These are phyloP conservation scores for Amiota communis DNA, from an alignment of 2,888 invertebrate genomes.

Conservation along the genomic window DNA sequence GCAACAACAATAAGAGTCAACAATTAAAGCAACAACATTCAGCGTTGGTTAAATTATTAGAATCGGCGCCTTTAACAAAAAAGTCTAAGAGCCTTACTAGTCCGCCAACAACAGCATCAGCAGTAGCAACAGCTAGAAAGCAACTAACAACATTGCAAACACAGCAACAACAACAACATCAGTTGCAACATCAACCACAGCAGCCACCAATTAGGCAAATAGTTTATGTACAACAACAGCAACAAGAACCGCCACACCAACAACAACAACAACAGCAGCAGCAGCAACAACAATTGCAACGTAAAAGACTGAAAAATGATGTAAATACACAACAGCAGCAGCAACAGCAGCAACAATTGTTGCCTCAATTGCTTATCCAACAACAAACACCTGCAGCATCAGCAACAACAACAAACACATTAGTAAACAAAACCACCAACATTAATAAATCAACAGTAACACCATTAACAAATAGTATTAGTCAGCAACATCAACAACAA, in stretches of 20 bases:
- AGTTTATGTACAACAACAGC: conserved; percentile 44
- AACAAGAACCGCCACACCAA: conserved; percentile 34
- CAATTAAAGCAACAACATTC: conserved; percentile 78
- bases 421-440: conserved; percentile 61
- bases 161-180: conserved; percentile 38
- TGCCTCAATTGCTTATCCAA: conserved; percentile 44
- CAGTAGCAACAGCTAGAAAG: conserved; percentile 24
- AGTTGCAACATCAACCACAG: conserved; percentile 33
- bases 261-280: conserved; percentile 39
- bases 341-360: conserved; percentile 40
- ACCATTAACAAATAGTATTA: conserved; percentile 63
- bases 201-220: conserved; percentile 46
- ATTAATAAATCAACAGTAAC: conserved; percentile 38
- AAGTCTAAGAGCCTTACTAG: conserved; percentile 35
- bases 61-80: conserved; percentile 74
- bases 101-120: conserved; percentile 34
- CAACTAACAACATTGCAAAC: conserved; percentile 35
- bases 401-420: conserved; percentile 66
- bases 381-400: no score
- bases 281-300: conserved; percentile 60
- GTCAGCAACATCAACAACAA: conserved; percentile 56
- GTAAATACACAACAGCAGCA: conserved; percentile 42
- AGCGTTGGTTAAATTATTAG: conserved; percentile 79
- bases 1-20: conserved; percentile 46
- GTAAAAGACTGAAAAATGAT: conserved; percentile 71